Base-by-base conservation (phyloP, 2,797 vertebrate genomes). In the Neosilurus mollespiculum region DNA sequence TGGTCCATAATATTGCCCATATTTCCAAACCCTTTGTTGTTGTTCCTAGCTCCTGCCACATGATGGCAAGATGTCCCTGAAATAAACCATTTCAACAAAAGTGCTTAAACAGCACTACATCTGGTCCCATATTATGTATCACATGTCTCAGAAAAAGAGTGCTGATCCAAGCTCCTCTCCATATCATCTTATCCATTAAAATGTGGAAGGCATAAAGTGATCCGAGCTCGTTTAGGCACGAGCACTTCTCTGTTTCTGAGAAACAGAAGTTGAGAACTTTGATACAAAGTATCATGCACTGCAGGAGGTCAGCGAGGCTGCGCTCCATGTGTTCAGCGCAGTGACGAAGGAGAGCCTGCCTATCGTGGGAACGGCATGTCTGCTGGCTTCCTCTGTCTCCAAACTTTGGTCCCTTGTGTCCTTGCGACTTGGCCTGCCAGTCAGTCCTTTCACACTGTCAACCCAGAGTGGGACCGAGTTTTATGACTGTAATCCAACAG, bases 281-380 rank as follows among this genome's bases (percentile, higher is more conserved):
- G 71, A 82, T 82, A 11, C 70, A 65, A 30, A 54, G 24, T 75
- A 75, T 76, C 20, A 37, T 43, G 22, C 61, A n/a, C 51, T 82
- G 71, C 85, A 95, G 93, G 92, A 93, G 87, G 93, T 95, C 91
- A 91, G 84, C 51, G 93, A 90, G 86, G 93, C 95, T 66, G 78
- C 88, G 59, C 86, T 96, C n/a, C 88, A 80, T 4, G 90, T 96
- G 66, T 95, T 93, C 87, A 95, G 92, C 15, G 18, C 26, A 34
- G 80, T 54, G 51, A 80, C 12, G 43, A 70, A 26, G 54, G 18
- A 78, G 20, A 58, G 6, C 4, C 16, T 79, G 72, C 16, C 14
- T 26, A 82, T 73, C 49, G 64, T 81, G 70, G 80, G 80, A 73
- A 81, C 37, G 53, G 43, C 24, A n/a, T 20, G 86, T 86, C 88